These are phyloP conservation scores for Coilia nasus DNA, from an alignment of 2,797 vertebrate genomes.

Conservation along the genomic window DNA sequence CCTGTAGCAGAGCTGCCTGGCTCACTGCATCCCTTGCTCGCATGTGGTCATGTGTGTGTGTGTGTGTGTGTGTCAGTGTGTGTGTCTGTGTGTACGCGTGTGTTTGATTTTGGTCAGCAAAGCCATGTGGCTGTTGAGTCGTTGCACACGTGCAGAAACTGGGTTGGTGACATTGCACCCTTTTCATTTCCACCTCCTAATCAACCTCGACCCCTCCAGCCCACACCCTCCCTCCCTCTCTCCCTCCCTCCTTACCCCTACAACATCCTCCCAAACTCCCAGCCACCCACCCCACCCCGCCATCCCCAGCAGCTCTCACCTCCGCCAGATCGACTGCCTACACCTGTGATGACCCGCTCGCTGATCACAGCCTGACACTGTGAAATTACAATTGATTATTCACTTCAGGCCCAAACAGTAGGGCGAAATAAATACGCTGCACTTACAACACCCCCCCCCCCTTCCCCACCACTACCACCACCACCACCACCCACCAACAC, in stretches of 20 bases:
- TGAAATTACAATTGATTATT: slow-evolving; percentile 76
- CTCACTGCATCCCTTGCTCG: not conserved
- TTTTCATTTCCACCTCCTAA: slow-evolving; percentile 26
- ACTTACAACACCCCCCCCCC: not conserved
- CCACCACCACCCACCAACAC: slow-evolving; percentile 28
- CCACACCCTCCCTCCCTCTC: slow-evolving; percentile 23
- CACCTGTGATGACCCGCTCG: slow-evolving; percentile 60
- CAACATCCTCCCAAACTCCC: too few relatives aligned
- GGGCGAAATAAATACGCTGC: slow-evolving; percentile 7
- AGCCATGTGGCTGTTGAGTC: slow-evolving; percentile 1
- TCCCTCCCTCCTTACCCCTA: too few relatives aligned
- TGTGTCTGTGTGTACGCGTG: not conserved
- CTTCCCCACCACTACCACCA: slow-evolving; percentile 23
- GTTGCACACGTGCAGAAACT: not conserved
- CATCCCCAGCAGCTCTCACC: slow-evolving; percentile 27
- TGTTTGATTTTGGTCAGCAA: not conserved
- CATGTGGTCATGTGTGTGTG: slow-evolving; percentile 3
- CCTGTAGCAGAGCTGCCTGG: slow-evolving; percentile 11
- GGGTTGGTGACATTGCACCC: slow-evolving; percentile 19
- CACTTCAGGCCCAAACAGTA: slow-evolving; percentile 30
- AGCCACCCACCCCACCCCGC: slow-evolving; percentile 35
- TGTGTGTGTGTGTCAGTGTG: not conserved
- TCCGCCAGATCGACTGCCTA: slow-evolving; percentile 40
- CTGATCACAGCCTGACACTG: slow-evolving; percentile 55
- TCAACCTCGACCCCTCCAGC: slow-evolving; percentile 42